Percentiles rank a stretch among this genome's conserved stretches.
phyloP scores from a whole-genome alignment of 2,113 vertebrate genomes.

The Chloropsis hardwickii region DNA sequence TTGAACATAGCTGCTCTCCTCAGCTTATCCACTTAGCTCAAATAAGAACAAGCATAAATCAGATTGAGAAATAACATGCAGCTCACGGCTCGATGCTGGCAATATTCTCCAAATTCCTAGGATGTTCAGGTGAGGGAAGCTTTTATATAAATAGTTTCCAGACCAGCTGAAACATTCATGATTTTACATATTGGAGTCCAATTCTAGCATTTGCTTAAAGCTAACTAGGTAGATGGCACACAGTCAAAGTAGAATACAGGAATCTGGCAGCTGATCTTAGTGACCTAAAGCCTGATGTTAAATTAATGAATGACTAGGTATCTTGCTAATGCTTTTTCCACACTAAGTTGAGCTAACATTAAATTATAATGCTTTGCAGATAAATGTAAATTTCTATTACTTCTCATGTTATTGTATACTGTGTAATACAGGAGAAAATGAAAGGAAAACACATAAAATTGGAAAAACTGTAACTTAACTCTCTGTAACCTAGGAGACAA shows the following conservation, averaged over 20 bases:
- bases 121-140: background rate
- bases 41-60: background rate
- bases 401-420: background rate
- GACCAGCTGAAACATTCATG: background rate
- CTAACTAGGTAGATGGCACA: background rate
- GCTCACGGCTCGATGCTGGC: background rate
- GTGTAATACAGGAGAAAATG: background rate
- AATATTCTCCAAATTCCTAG: background rate
- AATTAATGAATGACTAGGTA: background rate
- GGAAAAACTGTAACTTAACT: background rate
- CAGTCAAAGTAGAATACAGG: background rate
- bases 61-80: background rate
- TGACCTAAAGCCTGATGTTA: background rate
- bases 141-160: constrained; percentile 12
- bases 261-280: background rate
- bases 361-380: background rate
- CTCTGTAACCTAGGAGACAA: background rate
- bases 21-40: background rate
- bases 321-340: background rate
- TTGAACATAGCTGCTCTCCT: background rate
- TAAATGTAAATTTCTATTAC: background rate
- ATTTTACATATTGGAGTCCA: background rate
- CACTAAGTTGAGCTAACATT: background rate
- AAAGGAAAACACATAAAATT: background rate
- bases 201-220: background rate